Base-by-base conservation (phyloP, 1,140 invertebrate genomes). In the Magallana ariakensis region DNA sequence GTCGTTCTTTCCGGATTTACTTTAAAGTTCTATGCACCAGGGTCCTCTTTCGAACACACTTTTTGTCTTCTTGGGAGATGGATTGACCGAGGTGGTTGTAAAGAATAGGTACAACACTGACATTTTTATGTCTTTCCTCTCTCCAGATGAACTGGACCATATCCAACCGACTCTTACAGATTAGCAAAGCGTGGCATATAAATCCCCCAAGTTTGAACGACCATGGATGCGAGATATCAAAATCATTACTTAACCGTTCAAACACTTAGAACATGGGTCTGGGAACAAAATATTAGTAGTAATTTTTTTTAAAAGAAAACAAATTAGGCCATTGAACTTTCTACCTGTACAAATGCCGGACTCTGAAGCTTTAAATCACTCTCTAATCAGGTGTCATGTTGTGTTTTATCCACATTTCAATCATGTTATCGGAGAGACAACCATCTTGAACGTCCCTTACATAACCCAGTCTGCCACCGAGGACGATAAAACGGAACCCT, bases 351-450 rank as follows among this genome's bases (percentile, higher is more conserved):
- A 75, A 26, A 13, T 19, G 22, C 33, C 19, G 66, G 66, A 75
- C 22, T 26, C 9, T 75, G 19, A 13, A 75, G 22, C 33, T 26
- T 1, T 75, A 75, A 75, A 26, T 33, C 66, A 33, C 6, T 13
- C 11, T 33, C 11, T 75, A 75, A 75, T 75, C 66, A 26, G 66
- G 66, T 75, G 66, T 75, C 66, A 75, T 26, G 22, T 75, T 33
- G 22, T 75, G 22, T 75, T 26, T 26, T 26, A 75, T 75, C 66
- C 66, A 75, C 33, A 75, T 75, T 33, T 75, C 66, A 75, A 75
- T 75, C 66, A 75, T 75, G 66, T 75, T 75, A 75, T 75, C 66
- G 22, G 66, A 19, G 22, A 75, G 66, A 75, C 66, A 75, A 75
- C 66, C 22, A 19, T 75, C 19, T 75, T 75, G 22, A 33, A 75